phyloP scores from a whole-genome alignment of 2,888 invertebrate species.

The Tridacna gigas region DNA sequence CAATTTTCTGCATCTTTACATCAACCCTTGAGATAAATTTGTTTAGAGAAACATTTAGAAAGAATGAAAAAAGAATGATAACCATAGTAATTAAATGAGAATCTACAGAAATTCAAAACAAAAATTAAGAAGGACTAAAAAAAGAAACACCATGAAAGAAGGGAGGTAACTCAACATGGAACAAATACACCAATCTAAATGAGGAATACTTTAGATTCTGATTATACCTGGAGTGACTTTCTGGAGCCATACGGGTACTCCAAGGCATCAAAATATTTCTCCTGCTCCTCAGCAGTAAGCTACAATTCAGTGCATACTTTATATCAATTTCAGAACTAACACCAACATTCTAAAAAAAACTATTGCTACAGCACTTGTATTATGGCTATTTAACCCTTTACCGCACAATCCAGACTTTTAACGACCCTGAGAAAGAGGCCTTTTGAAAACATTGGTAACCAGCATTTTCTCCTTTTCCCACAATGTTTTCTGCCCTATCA shows the following conservation, averaged over 20 bases:
- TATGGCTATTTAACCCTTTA: too few species aligned
- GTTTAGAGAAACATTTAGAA: too few species aligned
- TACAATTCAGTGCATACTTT: conserved; percentile 27
- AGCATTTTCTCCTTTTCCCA: too few species aligned
- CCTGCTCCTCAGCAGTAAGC: conserved; percentile 23
- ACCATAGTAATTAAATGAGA: background rate
- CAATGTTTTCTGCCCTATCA: too few species aligned
- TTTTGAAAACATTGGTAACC: too few species aligned
- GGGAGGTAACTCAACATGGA: conserved; percentile 18
- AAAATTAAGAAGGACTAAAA: background rate
- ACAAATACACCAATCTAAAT: conserved; percentile 18
- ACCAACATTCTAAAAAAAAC: too few species aligned
- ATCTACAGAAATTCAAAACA: background rate
- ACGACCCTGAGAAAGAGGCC: too few species aligned
- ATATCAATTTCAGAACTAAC: background rate
- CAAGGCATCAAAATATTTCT: conserved; percentile 72
- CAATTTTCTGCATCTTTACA: too few species aligned
- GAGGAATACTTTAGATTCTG: background rate
- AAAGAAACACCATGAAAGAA: background rate
- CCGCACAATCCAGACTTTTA: too few species aligned
- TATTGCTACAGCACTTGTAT: too few species aligned
- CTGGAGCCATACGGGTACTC: conserved; percentile 68
- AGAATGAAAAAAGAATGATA: too few species aligned
- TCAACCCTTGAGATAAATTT: too few species aligned
- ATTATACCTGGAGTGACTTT: conserved; percentile 40